Conservation (phyloP, 2,797 vertebrate species). For the Notoglanidium macrostoma region DNA sequence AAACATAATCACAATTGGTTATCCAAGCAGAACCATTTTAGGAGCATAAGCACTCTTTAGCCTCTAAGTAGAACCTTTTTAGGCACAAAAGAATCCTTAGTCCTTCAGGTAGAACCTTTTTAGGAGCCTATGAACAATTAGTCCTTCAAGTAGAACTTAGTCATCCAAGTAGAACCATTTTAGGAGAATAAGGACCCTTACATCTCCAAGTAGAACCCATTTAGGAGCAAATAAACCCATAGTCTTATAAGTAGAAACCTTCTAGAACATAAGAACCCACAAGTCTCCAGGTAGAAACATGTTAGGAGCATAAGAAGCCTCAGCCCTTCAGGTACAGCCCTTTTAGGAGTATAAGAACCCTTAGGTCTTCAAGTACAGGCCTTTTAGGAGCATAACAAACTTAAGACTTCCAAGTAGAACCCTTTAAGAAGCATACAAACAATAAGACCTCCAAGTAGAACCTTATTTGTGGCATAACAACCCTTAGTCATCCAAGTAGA, state of each 20-base stretch:
- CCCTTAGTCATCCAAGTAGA: neutral
- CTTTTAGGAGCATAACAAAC: neutral
- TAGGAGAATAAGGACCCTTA: neutral
- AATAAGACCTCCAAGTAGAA: no score
- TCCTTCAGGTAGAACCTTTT: neutral
- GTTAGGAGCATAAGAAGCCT: neutral
- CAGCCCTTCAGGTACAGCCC: neutral
- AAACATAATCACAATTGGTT: no score
- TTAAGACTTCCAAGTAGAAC: neutral
- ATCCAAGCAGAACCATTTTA: neutral
- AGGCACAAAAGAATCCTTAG: neutral
- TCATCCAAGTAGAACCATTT: neutral
- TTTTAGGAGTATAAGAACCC: neutral
- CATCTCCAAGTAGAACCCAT: neutral
- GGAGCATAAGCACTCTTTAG: neutral
- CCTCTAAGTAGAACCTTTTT: neutral
- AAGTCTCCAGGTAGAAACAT: neutral
- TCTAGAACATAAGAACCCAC: neutral
- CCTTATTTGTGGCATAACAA: no score
- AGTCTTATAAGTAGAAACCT: neutral
- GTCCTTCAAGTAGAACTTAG: neutral
- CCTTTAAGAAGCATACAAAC: neutral
- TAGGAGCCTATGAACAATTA: neutral
- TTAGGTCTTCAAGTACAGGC: neutral
- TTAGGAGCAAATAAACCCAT: neutral